These are phyloP conservation scores for Cassiopea xamachana DNA, from an alignment of 30 jellyfish, hydroid and myxozoan genomes.

Conservation along the genomic window DNA sequence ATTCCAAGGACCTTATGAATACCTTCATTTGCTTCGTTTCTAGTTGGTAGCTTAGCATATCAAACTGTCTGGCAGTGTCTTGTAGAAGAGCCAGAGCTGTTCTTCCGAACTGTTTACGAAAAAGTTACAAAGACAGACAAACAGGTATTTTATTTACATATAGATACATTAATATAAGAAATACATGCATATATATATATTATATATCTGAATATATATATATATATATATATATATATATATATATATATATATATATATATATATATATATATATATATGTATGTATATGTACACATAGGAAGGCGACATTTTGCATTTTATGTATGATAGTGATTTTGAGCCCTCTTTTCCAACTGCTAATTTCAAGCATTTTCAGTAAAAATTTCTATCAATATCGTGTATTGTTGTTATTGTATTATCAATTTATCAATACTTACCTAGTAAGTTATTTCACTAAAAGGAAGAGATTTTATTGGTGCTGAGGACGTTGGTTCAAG, in stretches of 20 bases:
- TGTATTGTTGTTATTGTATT: neutral
- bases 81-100: slow-evolving; percentile 85
- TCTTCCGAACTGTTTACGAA: slow-evolving; percentile 82
- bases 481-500: slow-evolving; percentile 73
- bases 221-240: neutral
- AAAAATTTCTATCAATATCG: neutral
- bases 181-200: too few relatives aligned
- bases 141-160: slow-evolving; percentile 55
- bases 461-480: slow-evolving; percentile 84
- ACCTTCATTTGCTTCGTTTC: neutral
- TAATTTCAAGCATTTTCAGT: too few relatives aligned
- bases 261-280: too few relatives aligned
- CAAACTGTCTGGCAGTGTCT: slow-evolving; percentile 80
- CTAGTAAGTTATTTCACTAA: neutral
- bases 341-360: too few relatives aligned
- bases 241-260: too few relatives aligned
- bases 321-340: neutral
- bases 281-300: too few relatives aligned
- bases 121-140: slow-evolving; percentile 76
- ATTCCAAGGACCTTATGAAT: too few relatives aligned
- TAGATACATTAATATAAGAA: neutral
- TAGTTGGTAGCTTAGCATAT: slow-evolving; percentile 82
- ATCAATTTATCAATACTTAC: neutral
- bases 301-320: neutral
- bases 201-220: neutral